These are phyloP conservation scores for Maconellicoccus hirsutus DNA, from an alignment of 1,140 invertebrate genomes.

Conservation along the genomic window DNA sequence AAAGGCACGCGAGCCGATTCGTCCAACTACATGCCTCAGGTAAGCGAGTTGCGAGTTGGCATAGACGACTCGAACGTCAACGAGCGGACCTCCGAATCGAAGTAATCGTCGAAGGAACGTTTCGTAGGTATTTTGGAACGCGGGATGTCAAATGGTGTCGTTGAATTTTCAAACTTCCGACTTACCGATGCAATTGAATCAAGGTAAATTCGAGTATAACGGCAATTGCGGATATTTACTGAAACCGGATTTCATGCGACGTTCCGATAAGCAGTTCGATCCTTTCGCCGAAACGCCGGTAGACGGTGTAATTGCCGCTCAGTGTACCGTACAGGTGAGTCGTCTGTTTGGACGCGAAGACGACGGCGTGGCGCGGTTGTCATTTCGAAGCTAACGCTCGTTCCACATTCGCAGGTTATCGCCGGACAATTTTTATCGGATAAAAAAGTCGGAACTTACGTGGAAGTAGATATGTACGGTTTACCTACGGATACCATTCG, in stretches of 20 bases:
- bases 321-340: constrained; percentile 94
- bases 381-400: too few species aligned
- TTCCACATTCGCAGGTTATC: constrained; percentile 59
- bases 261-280: constrained; percentile 92
- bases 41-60: constrained; percentile 35
- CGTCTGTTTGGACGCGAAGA: too few species aligned
- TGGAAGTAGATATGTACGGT: constrained; percentile 99
- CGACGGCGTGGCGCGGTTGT: too few species aligned
- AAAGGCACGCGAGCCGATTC: constrained; percentile 97
- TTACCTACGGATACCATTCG: constrained; percentile 97
- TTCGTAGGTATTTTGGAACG: constrained; percentile 76
- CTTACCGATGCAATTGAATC: constrained; percentile 98
- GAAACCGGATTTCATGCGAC: constrained; percentile 98
- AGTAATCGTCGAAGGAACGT: too few species aligned
- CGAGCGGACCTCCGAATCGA: too few species aligned
- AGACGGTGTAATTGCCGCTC: constrained; percentile 97
- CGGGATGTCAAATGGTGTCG: constrained; percentile 94
- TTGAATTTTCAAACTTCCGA: constrained; percentile 99
- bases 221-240: constrained; percentile 91
- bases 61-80: too few species aligned
- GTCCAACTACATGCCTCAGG: constrained; percentile 99
- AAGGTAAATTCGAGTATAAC: constrained; percentile 99
- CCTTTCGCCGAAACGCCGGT: constrained; percentile 98
- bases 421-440: constrained; percentile 99
- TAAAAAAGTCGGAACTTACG: constrained; percentile 97